Conservation (phyloP, 2,797 vertebrate genomes). For the Clamator glandarius region DNA sequence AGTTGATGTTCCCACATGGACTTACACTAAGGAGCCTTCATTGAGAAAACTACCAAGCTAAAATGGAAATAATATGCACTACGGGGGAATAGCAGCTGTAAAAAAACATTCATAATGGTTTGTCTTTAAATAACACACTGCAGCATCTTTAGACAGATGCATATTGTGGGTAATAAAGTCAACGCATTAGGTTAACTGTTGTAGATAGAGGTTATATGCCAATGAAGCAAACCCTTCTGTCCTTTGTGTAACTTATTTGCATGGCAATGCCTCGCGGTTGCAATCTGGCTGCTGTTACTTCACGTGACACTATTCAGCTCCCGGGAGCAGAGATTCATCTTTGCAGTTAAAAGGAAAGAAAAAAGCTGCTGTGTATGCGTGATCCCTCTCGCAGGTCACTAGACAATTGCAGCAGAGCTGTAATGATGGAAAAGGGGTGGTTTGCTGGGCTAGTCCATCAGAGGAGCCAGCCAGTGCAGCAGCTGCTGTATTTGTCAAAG, state of each 20-base stretch:
- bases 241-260: background rate
- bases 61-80: slow-evolving; percentile 33
- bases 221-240: background rate
- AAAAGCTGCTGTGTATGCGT: accelerated
- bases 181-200: slow-evolving; percentile 9
- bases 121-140: slow-evolving; percentile 2
- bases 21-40: background rate
- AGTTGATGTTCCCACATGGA: background rate
- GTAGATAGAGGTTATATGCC: background rate
- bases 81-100: background rate
- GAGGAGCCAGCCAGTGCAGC: background rate
- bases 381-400: background rate
- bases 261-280: background rate
- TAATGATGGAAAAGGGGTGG: background rate
- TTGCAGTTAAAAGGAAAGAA: background rate
- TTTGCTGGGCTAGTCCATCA: background rate
- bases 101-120: slow-evolving; percentile 4
- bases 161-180: background rate
- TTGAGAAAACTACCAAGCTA: background rate
- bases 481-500: background rate
- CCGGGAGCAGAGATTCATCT: background rate
- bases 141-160: background rate
- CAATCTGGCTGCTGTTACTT: background rate
- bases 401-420: accelerated
- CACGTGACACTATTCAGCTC: accelerated